Evolutionary conservation across 2,888 invertebrate genomes (phyloP).

Genomic region (Cyclophora punctaria): DNA sequence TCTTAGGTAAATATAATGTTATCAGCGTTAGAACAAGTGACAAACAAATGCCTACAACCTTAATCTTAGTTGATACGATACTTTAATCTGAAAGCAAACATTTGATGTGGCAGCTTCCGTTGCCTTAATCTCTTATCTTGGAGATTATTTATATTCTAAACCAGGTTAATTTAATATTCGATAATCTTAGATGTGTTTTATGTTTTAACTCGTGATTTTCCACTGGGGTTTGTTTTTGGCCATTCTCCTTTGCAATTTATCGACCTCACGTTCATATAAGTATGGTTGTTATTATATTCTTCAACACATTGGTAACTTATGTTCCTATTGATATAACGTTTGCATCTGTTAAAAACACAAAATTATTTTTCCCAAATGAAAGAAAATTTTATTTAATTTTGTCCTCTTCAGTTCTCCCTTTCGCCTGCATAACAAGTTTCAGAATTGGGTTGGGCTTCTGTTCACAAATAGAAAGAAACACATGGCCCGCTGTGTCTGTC

Average conservation of each 20-base stretch:
- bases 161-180: conserved; percentile 37
- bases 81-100: conserved; percentile 56
- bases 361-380: too few species aligned
- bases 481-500: not conserved
- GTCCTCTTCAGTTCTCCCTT: too few species aligned
- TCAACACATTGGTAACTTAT: too few species aligned
- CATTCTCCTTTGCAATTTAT: too few species aligned
- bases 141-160: conserved; percentile 29
- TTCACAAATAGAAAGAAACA: not conserved
- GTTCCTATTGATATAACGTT: too few species aligned
- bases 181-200: conserved; percentile 24
- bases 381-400: too few species aligned
- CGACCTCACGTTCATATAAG: too few species aligned
- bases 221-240: too few species aligned
- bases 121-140: conserved; percentile 56
- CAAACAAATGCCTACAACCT: conserved; percentile 49
- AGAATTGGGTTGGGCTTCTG: not conserved
- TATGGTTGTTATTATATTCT: too few species aligned
- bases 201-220: too few species aligned
- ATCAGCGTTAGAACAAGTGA: conserved; percentile 57
- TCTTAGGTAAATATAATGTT: conserved; percentile 58
- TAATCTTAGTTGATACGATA: conserved; percentile 63
- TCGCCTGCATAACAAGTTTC: too few species aligned
- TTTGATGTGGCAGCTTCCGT: conserved; percentile 62
- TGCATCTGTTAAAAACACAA: too few species aligned